Base-by-base conservation (phyloP, 1,140 invertebrate genomes). In the Drosophila dunni region DNA sequence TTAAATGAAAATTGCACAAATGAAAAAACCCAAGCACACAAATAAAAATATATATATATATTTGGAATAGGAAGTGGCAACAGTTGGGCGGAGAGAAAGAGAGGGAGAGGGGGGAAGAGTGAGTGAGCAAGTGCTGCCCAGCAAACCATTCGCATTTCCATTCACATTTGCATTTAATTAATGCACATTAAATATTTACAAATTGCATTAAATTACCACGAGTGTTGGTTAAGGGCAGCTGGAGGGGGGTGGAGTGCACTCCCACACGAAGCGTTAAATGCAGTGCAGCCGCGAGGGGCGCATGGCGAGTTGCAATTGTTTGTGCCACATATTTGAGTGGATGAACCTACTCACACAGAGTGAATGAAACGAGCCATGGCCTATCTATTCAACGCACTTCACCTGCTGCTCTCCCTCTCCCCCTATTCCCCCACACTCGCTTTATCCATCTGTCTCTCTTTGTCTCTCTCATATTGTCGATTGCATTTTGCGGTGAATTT, bases 111-210 rank as follows among this genome's bases (percentile, higher is more conserved):
- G 10, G n/a, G 29, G n/a, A n/a, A 46, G 17, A 20, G 17, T 0
- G 17, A 20, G 17, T 2, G 17, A 20, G 17, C 17, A 17, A 17
- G 17, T 17, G 17, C 17, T 17, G 17, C 1, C 17, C 17, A 17
- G 17, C 17, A 20, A 20, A 20, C 17, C 17, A 20, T 71, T 48
- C 29, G 13, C 34, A 13, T n/a, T 53, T 29, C 11, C 62, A 66
- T 72, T 72, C 61, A 71, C 82, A 86, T 83, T 79, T 79, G 79
- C 83, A 88, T 86, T 83, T 83, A 88, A 88, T 88, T 88, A 88
- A 88, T 88, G 83, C 83, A 80, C 83, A 83, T 88, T 83, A 88
- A 88, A 88, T 88, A 88, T 88, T 88, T 88, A 88, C 83, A 78
- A 88, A 83, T 89, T 88, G 83, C 62, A 85, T 81, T 82, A 74